A percentile compares a stretch with the other conserved stretches of the same genome.
Conservation (phyloP, 1,140 invertebrate species). For the Papilio polyxenes region DNA sequence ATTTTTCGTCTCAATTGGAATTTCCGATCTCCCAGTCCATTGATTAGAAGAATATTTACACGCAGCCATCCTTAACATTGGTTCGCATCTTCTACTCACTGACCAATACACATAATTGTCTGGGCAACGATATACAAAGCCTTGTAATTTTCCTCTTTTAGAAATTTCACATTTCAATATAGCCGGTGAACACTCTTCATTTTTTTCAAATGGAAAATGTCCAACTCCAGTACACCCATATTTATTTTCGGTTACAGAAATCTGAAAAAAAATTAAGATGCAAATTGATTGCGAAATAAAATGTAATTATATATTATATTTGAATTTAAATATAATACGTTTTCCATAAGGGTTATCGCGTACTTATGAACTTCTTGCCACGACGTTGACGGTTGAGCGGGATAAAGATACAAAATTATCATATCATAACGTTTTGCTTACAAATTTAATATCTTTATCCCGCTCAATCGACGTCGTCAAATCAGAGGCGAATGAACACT, state of each 20-base stretch:
- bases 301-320: not conserved
- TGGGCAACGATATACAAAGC: conserved; percentile 89
- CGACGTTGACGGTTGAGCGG: no score
- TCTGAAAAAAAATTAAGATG: conserved; percentile 77
- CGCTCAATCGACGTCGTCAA: no score
- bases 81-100: conserved; percentile 88
- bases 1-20: conserved; percentile 80
- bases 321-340: conserved; percentile 2
- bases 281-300: conserved; percentile 19
- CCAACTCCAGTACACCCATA: conserved; percentile 85
- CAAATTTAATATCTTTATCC: no score
- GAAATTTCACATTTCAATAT: conserved; percentile 87
- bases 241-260: conserved; percentile 79
- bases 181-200: conserved; percentile 84
- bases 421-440: no score
- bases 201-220: conserved; percentile 84
- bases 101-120: conserved; percentile 88
- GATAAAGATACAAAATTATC: no score
- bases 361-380: no score
- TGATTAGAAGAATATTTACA: conserved; percentile 77
- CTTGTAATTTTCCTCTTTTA: conserved; percentile 81
- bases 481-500: no score
- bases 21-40: conserved; percentile 77
- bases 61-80: conserved; percentile 81
- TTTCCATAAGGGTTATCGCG: no score